A percentile compares a stretch with the other conserved stretches of the same genome.
phyloP scores from a whole-genome alignment of 2,113 vertebrate species.

The Empidonax traillii region DNA sequence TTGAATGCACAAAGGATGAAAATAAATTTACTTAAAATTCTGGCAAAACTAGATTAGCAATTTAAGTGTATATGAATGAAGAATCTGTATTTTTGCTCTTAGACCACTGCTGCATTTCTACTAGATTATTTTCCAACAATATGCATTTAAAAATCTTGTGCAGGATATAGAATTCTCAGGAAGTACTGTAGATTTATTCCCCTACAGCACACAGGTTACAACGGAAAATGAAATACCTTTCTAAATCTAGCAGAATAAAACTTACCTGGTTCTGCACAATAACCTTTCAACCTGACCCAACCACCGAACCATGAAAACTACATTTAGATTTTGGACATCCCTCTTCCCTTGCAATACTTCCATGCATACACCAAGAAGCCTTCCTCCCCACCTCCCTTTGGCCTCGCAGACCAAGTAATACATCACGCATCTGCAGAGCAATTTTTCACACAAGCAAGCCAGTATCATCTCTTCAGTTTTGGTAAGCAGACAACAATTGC shows the following conservation, averaged over 20 bases:
- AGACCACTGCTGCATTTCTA: not conserved
- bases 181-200: not conserved
- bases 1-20: not conserved
- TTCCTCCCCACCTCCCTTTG: not conserved
- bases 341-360: not conserved
- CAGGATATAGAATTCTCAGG: not conserved
- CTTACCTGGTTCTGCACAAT: not conserved
- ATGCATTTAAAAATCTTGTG: not conserved
- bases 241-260: not conserved
- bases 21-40: not conserved
- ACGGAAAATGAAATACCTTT: not conserved
- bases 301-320: not conserved
- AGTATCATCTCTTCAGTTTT: not conserved
- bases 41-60: not conserved
- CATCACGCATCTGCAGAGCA: not conserved
- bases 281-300: not conserved
- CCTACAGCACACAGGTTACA: not conserved
- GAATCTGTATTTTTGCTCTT: not conserved
- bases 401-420: not conserved
- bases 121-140: not conserved
- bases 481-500: not conserved
- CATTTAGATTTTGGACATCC: not conserved
- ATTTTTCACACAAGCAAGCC: not conserved
- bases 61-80: not conserved
- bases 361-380: not conserved